Conservation (phyloP, 2,888 invertebrate species). For the Cylindroiulus punctatus region DNA sequence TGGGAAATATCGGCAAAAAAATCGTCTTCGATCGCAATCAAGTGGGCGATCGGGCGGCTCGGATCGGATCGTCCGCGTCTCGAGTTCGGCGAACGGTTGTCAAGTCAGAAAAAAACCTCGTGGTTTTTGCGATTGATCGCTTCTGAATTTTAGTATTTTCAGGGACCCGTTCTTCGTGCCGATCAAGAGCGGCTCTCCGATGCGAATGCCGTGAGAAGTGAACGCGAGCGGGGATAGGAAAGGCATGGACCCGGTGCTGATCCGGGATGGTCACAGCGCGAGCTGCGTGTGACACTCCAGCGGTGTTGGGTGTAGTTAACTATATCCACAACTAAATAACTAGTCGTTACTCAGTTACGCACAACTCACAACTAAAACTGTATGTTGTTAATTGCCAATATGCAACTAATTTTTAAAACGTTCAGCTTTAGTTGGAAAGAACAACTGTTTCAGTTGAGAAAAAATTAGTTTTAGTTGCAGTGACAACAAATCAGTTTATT, state of each 20-base stretch:
- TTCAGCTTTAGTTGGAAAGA: too few species aligned
- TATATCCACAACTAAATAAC: too few species aligned
- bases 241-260: not conserved
- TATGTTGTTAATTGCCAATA: too few species aligned
- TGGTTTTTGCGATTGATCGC: not conserved
- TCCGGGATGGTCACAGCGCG: too few species aligned
- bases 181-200: not conserved
- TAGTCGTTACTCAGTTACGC: too few species aligned
- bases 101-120: not conserved
- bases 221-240: not conserved
- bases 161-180: not conserved
- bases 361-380: too few species aligned
- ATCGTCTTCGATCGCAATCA: slow-evolving; percentile 33
- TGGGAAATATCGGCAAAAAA: slow-evolving; percentile 42
- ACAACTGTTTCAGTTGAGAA: too few species aligned
- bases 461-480: too few species aligned
- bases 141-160: not conserved
- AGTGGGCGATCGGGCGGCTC: not conserved
- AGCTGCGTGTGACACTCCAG: too few species aligned
- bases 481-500: too few species aligned
- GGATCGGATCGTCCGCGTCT: not conserved
- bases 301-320: too few species aligned
- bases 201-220: not conserved
- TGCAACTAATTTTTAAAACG: too few species aligned
- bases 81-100: not conserved